Conservation (phyloP, 2,888 invertebrate species). For the Lepidochrysops patricia region DNA sequence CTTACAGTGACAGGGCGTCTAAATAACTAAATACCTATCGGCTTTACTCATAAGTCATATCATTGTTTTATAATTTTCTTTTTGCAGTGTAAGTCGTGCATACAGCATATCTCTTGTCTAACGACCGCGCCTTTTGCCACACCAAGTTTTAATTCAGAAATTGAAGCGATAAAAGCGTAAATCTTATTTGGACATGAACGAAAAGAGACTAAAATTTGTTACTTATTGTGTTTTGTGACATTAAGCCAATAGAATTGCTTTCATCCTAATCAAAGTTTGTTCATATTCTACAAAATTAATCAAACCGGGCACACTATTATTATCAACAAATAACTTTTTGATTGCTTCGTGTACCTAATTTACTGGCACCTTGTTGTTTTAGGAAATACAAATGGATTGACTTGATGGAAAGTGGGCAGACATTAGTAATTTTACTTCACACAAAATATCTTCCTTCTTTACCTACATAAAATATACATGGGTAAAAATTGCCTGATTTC, state of each 20-base stretch:
- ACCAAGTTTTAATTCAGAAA: too few relatives aligned
- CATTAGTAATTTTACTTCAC: neutral
- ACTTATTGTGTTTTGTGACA: neutral
- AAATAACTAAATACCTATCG: too few relatives aligned
- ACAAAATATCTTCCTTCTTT: neutral
- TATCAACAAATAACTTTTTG: conserved; percentile 1
- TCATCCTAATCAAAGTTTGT: neutral
- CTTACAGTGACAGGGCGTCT: too few relatives aligned
- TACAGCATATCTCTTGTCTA: too few relatives aligned
- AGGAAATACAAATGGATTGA: neutral
- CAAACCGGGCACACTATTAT: neutral
- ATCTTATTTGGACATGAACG: too few relatives aligned
- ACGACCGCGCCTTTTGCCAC: too few relatives aligned
- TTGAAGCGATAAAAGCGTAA: too few relatives aligned
- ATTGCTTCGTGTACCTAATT: neutral
- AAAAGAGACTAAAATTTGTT: too few relatives aligned
- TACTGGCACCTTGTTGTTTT: neutral
- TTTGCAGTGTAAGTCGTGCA: too few relatives aligned
- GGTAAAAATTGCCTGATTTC: too few relatives aligned
- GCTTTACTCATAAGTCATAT: too few relatives aligned
- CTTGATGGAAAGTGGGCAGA: neutral
- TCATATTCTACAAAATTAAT: conserved; percentile 2
- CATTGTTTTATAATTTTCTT: too few relatives aligned
- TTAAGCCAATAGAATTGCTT: neutral
- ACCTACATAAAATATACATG: neutral